Evolutionary conservation across 2,888 invertebrate genomes (phyloP).

Genomic region (Tinea trinotella): DNA sequence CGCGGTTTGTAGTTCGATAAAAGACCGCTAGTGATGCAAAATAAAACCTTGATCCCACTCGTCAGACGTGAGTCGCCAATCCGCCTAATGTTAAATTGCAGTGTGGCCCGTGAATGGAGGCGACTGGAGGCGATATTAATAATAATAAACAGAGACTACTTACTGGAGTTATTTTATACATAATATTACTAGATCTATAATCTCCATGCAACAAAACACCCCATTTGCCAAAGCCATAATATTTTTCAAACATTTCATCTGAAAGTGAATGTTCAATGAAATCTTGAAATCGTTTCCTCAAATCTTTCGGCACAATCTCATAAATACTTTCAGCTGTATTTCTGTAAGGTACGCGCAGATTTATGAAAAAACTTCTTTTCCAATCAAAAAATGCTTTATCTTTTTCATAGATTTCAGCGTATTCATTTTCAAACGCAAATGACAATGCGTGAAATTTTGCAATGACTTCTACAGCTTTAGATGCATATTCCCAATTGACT

Average conservation of each 20-base stretch:
- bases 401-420: slow-evolving; percentile 32
- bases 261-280: slow-evolving; percentile 24
- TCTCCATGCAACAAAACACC: slow-evolving; percentile 36
- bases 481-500: slow-evolving; percentile 37
- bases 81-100: too few relatives aligned
- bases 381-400: slow-evolving; percentile 21
- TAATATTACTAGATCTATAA: slow-evolving; percentile 35
- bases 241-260: slow-evolving; percentile 25
- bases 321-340: slow-evolving; percentile 19
- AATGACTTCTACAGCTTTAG: slow-evolving; percentile 31
- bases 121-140: too few relatives aligned
- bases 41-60: too few relatives aligned
- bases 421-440: slow-evolving; percentile 38
- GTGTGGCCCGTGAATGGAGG: too few relatives aligned
- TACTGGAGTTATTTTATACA: slow-evolving; percentile 27
- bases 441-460: slow-evolving; percentile 49
- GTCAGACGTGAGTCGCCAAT: too few relatives aligned
- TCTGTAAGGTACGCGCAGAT: background rate
- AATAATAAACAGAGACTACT: slow-evolving; percentile 16
- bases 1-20: too few relatives aligned
- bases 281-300: slow-evolving; percentile 27
- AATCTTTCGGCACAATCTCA: slow-evolving; percentile 28
- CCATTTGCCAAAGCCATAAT: slow-evolving; percentile 27
- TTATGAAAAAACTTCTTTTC: slow-evolving; percentile 1
- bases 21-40: too few relatives aligned